These are phyloP conservation scores for Drosophila mercatorum DNA, from an alignment of 2,888 invertebrate species.

Conservation along the genomic window DNA sequence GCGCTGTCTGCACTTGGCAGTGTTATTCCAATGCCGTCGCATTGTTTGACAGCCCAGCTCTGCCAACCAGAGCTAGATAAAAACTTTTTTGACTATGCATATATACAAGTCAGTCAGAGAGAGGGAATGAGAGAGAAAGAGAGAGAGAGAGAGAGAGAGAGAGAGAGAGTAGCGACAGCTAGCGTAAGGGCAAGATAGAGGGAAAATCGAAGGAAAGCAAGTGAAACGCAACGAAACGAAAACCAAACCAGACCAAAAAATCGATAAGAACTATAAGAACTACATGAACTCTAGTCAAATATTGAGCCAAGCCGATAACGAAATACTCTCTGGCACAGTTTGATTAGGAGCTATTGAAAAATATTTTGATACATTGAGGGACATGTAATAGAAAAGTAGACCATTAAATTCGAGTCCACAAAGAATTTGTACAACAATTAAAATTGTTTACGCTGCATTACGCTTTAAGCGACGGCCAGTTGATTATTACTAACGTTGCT, in stretches of 20 bases:
- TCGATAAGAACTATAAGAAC: slow-evolving; percentile 65
- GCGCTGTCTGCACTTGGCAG: slow-evolving; percentile 57
- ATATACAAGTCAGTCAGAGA: slow-evolving; percentile 3
- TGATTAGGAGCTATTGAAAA: slow-evolving; percentile 18
- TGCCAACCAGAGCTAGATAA: slow-evolving; percentile 46
- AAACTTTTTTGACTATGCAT: slow-evolving; percentile 54
- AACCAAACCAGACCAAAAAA: slow-evolving; percentile 63
- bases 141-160: not conserved
- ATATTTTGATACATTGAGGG: not conserved
- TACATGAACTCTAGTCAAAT: slow-evolving; percentile 34
- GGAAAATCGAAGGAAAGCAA: slow-evolving; percentile 43
- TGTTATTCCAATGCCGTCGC: slow-evolving; percentile 72
- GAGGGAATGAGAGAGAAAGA: not conserved
- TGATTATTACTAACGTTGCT: no score
- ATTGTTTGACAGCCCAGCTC: slow-evolving; percentile 69
- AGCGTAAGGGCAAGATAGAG: not conserved
- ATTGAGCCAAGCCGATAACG: slow-evolving; percentile 24
- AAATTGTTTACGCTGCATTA: no score
- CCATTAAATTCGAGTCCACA: not conserved
- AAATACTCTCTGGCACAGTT: slow-evolving; percentile 52
- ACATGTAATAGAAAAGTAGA: not conserved
- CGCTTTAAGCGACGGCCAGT: not conserved
- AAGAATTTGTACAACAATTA: not conserved
- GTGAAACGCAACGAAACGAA: slow-evolving; percentile 36
- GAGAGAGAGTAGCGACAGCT: not conserved